Evolutionary conservation across 2,888 invertebrate genomes (phyloP), one percentile per base, ranked within the genome.

Genomic region (Aphrophora alni): DNA sequence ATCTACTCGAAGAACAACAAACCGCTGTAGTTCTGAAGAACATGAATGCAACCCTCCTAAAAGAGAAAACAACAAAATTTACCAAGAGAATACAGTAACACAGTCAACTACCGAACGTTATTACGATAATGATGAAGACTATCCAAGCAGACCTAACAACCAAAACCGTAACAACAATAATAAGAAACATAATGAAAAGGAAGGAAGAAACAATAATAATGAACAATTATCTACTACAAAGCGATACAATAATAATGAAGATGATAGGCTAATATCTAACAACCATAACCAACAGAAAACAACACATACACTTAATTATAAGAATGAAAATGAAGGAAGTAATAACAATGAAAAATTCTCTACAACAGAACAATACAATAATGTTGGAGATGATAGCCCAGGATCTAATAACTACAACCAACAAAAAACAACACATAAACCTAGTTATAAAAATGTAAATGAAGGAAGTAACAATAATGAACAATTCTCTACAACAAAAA

Each of bases 1-100:
- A 74, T 1, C 24, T 24, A 59, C 27, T 59, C 24, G 80, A 76
- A 68, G 12, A 26, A 33, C 51, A 26, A 72, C 44, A 68, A 78
- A 72, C 14, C 59, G 5, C n/a, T 21, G 21, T 59, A 14, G 1
- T 24, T 12, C 21, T 38, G 33, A 38, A 73, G 38, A 73, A 73
- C 17, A n/a, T 73, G 28, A 28, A 28, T n/a, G 8, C 12, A 38
- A 14, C 25, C 24, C 27, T 10, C 12, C 33, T 27, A 73, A 73
- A 73, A 21, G 28, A n/a, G 28, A 73, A 73, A 27, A 73, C 38
- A 73, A 73, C n/a, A 26, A 71, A 26, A 17, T 24, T 24, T 73
- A 33, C 26, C 28, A n/a, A 21, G 59, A 59, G 8, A 59, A 59
- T 21, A 21, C 21, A 1, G 38, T 24, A 73, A 73, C 73, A 24